phyloP scores from a whole-genome alignment of 2,797 vertebrate genomes.

The Betta splendens region DNA sequence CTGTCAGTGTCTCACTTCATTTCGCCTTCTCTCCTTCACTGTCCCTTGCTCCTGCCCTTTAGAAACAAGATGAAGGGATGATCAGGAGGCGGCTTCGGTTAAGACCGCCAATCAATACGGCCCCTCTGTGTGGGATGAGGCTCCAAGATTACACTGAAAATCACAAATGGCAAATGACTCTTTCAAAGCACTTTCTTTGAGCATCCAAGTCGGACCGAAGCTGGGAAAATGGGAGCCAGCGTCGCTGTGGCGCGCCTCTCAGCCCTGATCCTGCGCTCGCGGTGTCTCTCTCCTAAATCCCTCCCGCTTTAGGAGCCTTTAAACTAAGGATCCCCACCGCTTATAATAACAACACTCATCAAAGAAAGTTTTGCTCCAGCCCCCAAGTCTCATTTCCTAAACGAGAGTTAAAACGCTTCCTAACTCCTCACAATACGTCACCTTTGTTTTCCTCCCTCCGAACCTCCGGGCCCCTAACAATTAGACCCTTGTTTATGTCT shows the following conservation, averaged over 20 bases:
- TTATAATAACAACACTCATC: slow-evolving; percentile 68
- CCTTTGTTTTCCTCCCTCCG: slow-evolving; percentile 66
- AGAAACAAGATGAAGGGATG: slow-evolving; percentile 77
- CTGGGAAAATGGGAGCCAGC: slow-evolving; percentile 44
- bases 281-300: slow-evolving; percentile 45
- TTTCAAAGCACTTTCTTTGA: slow-evolving; percentile 70
- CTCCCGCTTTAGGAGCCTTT: slow-evolving; percentile 38
- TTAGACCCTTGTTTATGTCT: slow-evolving; percentile 78
- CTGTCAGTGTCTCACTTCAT: slow-evolving; percentile 63
- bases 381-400: slow-evolving; percentile 74
- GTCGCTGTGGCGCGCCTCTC: slow-evolving; percentile 13
- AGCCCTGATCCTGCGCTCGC: slow-evolving; percentile 25
- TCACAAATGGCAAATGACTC: slow-evolving; percentile 74
- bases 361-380: slow-evolving; percentile 69
- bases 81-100: slow-evolving; percentile 72
- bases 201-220: slow-evolving; percentile 54
- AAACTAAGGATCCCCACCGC: slow-evolving; percentile 48
- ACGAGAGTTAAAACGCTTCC: slow-evolving; percentile 74
- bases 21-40: slow-evolving; percentile 62
- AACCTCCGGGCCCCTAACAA: slow-evolving; percentile 75
- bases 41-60: slow-evolving; percentile 72
- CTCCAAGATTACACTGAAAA: slow-evolving; percentile 72
- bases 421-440: slow-evolving; percentile 68
- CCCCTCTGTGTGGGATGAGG: slow-evolving; percentile 63
- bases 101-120: slow-evolving; percentile 74